These are phyloP conservation scores for Ammodytes dubius DNA, from an alignment of 2,113 vertebrate genomes.

Conservation along the genomic window DNA sequence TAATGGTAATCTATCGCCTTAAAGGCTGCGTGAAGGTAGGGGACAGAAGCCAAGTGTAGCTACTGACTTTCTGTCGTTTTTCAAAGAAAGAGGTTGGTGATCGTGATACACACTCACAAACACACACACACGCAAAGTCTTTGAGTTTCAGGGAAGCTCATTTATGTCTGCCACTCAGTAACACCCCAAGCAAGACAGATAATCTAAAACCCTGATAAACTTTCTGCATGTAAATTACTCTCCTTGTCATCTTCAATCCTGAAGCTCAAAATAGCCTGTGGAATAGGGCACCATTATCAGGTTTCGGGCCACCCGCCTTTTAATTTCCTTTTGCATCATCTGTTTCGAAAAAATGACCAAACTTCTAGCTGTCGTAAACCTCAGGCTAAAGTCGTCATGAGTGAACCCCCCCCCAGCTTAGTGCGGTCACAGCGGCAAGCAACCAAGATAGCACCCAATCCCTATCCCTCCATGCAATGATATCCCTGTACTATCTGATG, in stretches of 20 bases:
- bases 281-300: constrained; percentile 43
- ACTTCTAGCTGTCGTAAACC: constrained; percentile 48
- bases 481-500: constrained; percentile 72
- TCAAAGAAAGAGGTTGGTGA: constrained; percentile 13
- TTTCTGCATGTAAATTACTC: constrained; percentile 36
- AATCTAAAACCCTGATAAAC: constrained; percentile 62
- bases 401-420: constrained; percentile 46
- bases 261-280: constrained; percentile 17
- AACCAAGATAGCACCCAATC: constrained; percentile 57
- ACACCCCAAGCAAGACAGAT: constrained; percentile 34
- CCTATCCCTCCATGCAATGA: constrained; percentile 49
- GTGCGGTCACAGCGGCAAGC: constrained; percentile 42
- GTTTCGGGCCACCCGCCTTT: constrained; percentile 49
- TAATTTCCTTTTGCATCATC: constrained; percentile 33
- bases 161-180: constrained; percentile 57
- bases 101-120: constrained; percentile 12
- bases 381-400: constrained; percentile 21
- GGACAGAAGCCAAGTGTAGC: background rate
- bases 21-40: constrained; percentile 26
- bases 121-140: constrained; percentile 3
- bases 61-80: constrained; percentile 7
- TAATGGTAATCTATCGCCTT: constrained; percentile 56
- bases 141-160: constrained; percentile 38
- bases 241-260: constrained; percentile 32
- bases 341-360: constrained; percentile 60